These are phyloP conservation scores for Watsonalla binaria DNA, from an alignment of 2,888 invertebrate genomes.

Conservation along the genomic window DNA sequence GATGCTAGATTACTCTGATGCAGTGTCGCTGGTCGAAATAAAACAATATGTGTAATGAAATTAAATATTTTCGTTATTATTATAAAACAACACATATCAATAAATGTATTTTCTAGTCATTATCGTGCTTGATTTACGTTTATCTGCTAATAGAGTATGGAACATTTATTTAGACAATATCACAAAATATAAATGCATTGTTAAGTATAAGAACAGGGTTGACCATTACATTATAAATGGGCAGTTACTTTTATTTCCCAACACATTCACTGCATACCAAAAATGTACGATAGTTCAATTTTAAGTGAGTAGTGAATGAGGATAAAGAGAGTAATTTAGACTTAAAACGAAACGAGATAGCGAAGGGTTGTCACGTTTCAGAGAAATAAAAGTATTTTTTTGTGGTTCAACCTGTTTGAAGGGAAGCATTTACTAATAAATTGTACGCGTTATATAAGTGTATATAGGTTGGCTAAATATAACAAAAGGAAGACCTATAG, in stretches of 20 bases:
- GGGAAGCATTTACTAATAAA: slow-evolving; percentile 19
- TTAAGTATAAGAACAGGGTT: slow-evolving; percentile 9
- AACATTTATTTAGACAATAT: slow-evolving; percentile 29
- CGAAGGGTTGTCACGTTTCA: not conserved
- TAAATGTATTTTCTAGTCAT: slow-evolving; percentile 76
- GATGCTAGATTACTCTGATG: not conserved
- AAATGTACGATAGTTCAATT: too few species aligned
- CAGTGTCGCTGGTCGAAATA: slow-evolving; percentile 32
- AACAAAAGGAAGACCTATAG: too few species aligned
- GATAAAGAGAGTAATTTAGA: slow-evolving; percentile 3
- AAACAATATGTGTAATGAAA: slow-evolving; percentile 64
- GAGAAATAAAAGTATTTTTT: not conserved
- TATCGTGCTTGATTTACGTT: slow-evolving; percentile 31
- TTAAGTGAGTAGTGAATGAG: not conserved
- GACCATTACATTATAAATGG: not conserved
- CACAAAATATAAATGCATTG: slow-evolving; percentile 51
- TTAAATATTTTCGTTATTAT: slow-evolving; percentile 73
- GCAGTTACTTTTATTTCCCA: too few species aligned
- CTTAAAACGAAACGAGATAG: too few species aligned
- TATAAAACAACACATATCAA: slow-evolving; percentile 71
- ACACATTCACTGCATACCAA: too few species aligned
- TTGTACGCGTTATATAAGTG: too few species aligned
- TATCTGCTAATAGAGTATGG: slow-evolving; percentile 6
- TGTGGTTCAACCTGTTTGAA: not conserved
- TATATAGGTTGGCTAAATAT: not conserved